Evolutionary conservation across 2,888 invertebrate species (phyloP), one percentile per base, ranked within the genome.

Genomic region (Zygothrica quintamaculata): DNA sequence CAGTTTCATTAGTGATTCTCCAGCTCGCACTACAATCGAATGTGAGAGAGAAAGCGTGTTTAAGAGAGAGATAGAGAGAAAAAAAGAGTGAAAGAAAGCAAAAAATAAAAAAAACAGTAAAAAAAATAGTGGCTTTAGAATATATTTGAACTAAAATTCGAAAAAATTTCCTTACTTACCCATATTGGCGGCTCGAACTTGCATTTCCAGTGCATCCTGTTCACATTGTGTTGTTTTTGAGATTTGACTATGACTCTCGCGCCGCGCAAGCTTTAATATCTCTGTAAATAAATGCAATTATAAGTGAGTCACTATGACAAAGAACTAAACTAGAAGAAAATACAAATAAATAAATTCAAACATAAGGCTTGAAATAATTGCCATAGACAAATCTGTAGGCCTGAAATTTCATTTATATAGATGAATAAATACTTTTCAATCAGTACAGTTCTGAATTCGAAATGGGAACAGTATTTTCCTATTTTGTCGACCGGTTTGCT

Each of bases 141-240:
- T n/a, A n/a, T n/a, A n/a, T n/a, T n/a, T n/a, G n/a, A n/a, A 22
- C 40, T 37, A 1, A 1, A 1, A 13, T 33, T n/a, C n/a, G n/a
- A 33, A 12, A 1, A 0, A 8, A 1, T n/a, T 8, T 22, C 15
- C 8, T 13, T 6, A 34, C 67, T 84, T 90, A 93, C 93, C 94
- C 88, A 99, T 98, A 90, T 99, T 99, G 3, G 98, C 96, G 25
- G 98, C 97, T 88, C 99, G 92, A 1, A 99, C 98, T 92, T 98
- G 97, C 97, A 98, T 98, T 92, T 98, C 92, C 97, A 98, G 92
- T 16, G 97, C 96, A 84, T 98, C 98, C 89, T 98, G 97, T 89
- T 98, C 98, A 87, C 97, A 96, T 89, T 98, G 98, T 1, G 98
- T 97, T 92, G 96, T 95, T 89, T 97, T 93, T 16, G 96, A 95